Base-by-base conservation (phyloP, 1,140 invertebrate species). In the Pseudomyrmex gracilis region DNA sequence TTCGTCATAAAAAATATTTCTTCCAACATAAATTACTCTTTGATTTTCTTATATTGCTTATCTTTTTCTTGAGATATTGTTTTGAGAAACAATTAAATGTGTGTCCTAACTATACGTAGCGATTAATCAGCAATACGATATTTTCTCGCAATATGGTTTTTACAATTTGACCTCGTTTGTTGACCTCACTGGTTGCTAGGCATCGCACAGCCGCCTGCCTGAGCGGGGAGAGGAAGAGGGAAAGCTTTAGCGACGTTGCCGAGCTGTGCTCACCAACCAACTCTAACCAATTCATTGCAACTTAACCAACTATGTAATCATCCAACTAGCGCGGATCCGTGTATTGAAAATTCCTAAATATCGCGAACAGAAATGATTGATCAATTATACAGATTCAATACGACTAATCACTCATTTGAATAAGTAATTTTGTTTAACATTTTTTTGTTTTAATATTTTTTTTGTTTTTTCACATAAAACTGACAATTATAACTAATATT, bases 171-270 rank as follows among this genome's bases (percentile, higher is more conserved):
- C 87, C 88, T 89, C 88, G 85, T 89, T 89, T 89, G 76, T 87
- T 89, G 87, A 89, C 88, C 85, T 89, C 85, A 88, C 67, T 63
- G 88, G 87, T 89, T 89, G 88, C 88, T 85, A 89, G 68, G 87
- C 85, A 85, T 77, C 58, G 15, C 20, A n/a, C 73, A 24, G 34
- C 10, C 55, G 61, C 9, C 45, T 5, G 20, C 20, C 20, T 12
- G 58, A 24, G n/a, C 7, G 20, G 22, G 15, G 8, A 20, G 24
- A 71, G 57, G 20, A n/a, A 55, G 45, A 53, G 24, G 82, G 82
- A 78, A 85, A 89, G 82, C 73, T 87, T 83, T 83, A 80, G 77
- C 87, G 53, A 87, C 24, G 87, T 89, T 89, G 87, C 82, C 76
- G 89, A 89, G 74, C 78, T 67, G 70, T 67, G 70, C 47, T 80